These are phyloP conservation scores for Geodia barretti DNA, from an alignment of 37 sponge, comb jelly and placozoan species.

Conservation along the genomic window DNA sequence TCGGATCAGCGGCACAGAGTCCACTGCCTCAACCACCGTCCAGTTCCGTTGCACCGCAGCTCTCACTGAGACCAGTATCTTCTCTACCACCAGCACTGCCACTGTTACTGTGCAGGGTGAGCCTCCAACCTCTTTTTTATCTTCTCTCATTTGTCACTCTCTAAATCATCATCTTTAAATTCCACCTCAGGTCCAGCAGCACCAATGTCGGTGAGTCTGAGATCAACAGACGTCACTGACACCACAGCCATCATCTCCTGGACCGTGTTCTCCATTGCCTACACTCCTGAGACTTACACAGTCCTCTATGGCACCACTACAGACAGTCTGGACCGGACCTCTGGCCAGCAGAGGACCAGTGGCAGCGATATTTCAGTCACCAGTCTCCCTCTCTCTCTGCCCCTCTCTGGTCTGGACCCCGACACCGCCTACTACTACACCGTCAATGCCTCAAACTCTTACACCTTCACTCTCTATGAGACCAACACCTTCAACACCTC, in stretches of 20 bases:
- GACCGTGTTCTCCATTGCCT: conserved; percentile 25
- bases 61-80: neutral
- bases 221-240: neutral
- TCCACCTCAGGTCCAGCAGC: conserved; percentile 12
- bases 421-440: conserved; percentile 32
- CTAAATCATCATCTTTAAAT: neutral
- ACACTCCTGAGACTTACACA: conserved; percentile 58
- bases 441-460: conserved; percentile 29
- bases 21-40: neutral
- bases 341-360: neutral
- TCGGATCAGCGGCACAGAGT: neutral
- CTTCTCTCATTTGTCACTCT: neutral
- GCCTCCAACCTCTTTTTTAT: neutral
- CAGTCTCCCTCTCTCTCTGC: neutral
- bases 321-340: neutral
- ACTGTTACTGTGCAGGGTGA: neutral
- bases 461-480: too few species aligned
- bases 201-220: conserved; percentile 8
- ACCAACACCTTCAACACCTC: conserved; percentile 17
- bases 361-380: conserved; percentile 1
- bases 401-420: conserved; percentile 25
- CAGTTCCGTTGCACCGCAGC: neutral
- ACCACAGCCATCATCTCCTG: conserved; percentile 38
- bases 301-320: conserved; percentile 20
- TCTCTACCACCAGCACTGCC: neutral